phyloP scores from a whole-genome alignment of 2,113 vertebrate species.

The Pseudopipra pipra region DNA sequence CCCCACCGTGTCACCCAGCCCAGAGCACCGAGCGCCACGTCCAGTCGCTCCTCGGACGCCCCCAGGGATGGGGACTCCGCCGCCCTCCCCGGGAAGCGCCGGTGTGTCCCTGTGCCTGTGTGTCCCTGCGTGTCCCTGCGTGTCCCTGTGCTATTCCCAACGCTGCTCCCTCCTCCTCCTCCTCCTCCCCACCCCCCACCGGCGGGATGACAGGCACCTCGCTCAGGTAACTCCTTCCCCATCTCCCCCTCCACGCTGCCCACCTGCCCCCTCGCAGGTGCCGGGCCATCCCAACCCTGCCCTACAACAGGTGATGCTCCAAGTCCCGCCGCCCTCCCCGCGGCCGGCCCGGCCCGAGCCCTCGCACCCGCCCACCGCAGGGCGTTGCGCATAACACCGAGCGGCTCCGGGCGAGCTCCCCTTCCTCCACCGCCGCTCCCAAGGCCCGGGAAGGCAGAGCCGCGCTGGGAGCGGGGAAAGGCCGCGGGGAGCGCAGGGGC shows the following conservation, averaged over 20 bases:
- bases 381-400: slow-evolving; percentile 49
- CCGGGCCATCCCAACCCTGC: background rate
- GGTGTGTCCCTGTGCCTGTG: background rate
- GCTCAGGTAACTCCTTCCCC: background rate
- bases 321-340: slow-evolving; percentile 13
- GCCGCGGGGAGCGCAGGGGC: slow-evolving; percentile 53
- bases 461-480: background rate
- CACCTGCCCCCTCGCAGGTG: background rate
- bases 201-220: slow-evolving; percentile 29
- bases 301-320: slow-evolving; percentile 61
- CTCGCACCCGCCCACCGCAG: slow-evolving; percentile 61
- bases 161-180: background rate
- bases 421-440: background rate
- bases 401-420: background rate
- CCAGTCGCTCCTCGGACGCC: background rate
- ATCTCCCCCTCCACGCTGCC: background rate
- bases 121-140: background rate
- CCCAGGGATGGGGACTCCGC: background rate
- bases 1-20: background rate
- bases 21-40: background rate
- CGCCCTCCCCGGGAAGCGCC: background rate
- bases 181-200: background rate
- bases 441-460: background rate
- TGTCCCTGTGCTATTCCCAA: background rate
- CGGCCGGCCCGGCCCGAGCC: slow-evolving; percentile 30